Percentiles rank a stretch among this genome's conserved stretches.
Evolutionary conservation across 2,113 vertebrate species (phyloP).

Genomic region (Taurulus bubalis): DNA sequence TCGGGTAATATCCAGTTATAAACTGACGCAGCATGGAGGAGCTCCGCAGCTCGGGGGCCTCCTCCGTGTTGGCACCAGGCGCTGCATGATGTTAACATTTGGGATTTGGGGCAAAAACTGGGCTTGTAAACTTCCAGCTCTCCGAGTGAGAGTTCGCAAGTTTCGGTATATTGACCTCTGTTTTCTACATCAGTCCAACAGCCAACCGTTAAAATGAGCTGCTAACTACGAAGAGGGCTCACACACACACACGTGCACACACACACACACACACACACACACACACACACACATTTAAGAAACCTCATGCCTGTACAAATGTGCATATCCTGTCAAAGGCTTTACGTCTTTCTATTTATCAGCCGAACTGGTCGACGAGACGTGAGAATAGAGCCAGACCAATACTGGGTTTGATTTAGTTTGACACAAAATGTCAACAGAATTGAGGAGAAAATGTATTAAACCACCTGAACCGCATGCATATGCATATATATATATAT

Average conservation of each 20-base stretch:
- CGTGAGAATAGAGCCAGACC: neutral
- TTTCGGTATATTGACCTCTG: slow-evolving; percentile 50
- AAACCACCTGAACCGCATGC: neutral
- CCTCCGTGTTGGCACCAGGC: too few species aligned
- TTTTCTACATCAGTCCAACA: slow-evolving; percentile 63
- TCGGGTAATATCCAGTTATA: slow-evolving; percentile 68
- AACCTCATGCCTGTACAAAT: neutral
- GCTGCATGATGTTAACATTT: slow-evolving; percentile 69
- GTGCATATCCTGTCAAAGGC: neutral
- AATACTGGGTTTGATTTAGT: neutral
- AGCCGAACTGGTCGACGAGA: slow-evolving; percentile 8
- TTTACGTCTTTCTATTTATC: neutral
- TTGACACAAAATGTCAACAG: too few species aligned
- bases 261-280: neutral
- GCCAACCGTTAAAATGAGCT: slow-evolving; percentile 43
- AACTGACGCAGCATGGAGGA: slow-evolving; percentile 62
- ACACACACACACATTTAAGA: too few species aligned
- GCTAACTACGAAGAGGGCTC: slow-evolving; percentile 37
- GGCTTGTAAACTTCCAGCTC: slow-evolving; percentile 55
- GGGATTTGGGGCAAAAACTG: slow-evolving; percentile 56
- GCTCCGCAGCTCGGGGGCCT: slow-evolving; percentile 36
- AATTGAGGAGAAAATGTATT: too few species aligned
- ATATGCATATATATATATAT: too few species aligned
- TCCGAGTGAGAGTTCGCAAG: slow-evolving; percentile 43
- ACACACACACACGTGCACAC: neutral